These are phyloP conservation scores for Onychomys torridus DNA, from an alignment of 2,797 vertebrate genomes.

Conservation along the genomic window DNA sequence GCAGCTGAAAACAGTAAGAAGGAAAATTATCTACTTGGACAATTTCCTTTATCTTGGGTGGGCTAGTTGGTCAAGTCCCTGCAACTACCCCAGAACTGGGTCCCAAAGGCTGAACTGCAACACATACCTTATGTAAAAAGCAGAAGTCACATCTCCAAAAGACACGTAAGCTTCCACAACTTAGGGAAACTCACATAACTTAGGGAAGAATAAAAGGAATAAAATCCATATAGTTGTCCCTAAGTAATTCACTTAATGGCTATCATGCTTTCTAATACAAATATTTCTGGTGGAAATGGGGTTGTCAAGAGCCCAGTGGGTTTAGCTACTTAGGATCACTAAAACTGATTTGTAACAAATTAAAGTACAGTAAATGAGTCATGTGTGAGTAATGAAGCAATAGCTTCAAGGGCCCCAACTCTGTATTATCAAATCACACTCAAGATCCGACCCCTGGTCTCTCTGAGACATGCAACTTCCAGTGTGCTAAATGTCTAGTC, in stretches of 20 bases:
- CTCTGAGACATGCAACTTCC: rapidly evolving
- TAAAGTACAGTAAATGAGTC: not conserved
- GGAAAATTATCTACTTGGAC: not conserved
- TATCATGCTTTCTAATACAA: conserved; percentile 68
- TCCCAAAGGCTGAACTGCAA: conserved; percentile 58
- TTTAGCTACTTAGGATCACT: not conserved
- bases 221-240: conserved; percentile 72
- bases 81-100: conserved; percentile 36
- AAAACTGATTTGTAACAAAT: conserved; percentile 5
- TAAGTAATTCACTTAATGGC: conserved; percentile 66
- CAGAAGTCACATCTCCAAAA: conserved; percentile 73
- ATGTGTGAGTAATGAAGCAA: rapidly evolving
- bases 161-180: conserved; percentile 46
- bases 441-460: not conserved
- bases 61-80: conserved; percentile 49
- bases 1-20: conserved; percentile 59
- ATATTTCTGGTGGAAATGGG: conserved; percentile 71
- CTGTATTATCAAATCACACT: rapidly evolving
- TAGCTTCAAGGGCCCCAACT: not conserved
- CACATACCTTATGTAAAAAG: conserved; percentile 60
- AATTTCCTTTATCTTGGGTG: not conserved
- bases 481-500: not conserved
- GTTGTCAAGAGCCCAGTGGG: conserved; percentile 46
- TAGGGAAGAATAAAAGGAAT: conserved; percentile 36
- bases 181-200: not conserved